Evolutionary conservation across 2,113 vertebrate species (phyloP).

Genomic region (Tonatia bakeri): DNA sequence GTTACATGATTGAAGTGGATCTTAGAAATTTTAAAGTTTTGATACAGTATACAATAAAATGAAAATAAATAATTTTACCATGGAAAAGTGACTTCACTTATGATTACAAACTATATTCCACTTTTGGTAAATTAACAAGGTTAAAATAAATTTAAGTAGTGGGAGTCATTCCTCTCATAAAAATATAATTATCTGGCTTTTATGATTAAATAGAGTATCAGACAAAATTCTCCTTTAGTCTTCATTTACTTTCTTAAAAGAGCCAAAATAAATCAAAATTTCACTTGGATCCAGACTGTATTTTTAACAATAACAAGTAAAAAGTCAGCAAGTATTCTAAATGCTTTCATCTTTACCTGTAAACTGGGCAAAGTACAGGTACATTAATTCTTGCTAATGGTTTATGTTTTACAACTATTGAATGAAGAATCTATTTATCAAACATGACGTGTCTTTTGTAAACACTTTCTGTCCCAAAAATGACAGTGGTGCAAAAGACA

Average conservation of each 20-base stretch:
- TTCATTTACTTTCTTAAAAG: not conserved
- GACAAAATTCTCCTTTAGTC: not conserved
- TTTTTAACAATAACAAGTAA: not conserved
- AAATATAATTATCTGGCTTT: slow-evolving; percentile 39
- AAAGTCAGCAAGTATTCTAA: slow-evolving; percentile 1
- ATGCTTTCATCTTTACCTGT: not conserved
- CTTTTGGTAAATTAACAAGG: not conserved
- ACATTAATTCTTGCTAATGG: not conserved
- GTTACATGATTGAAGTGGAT: not conserved
- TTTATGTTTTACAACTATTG: not conserved
- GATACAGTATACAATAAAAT: not conserved
- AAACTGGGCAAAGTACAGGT: not conserved
- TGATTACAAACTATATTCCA: not conserved
- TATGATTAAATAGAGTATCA: not conserved
- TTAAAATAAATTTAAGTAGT: slow-evolving; percentile 10
- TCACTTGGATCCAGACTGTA: not conserved
- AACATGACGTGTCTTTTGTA: not conserved
- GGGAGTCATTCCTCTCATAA: not conserved
- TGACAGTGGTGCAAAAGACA: not conserved
- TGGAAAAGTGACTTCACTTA: not conserved
- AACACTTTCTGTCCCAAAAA: not conserved
- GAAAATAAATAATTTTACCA: not conserved
- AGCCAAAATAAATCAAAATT: not conserved
- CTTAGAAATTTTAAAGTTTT: not conserved
- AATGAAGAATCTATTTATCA: slow-evolving; percentile 36